phyloP scores from a whole-genome alignment of 2,888 invertebrate species.

The Ryuthela nishihirai region DNA sequence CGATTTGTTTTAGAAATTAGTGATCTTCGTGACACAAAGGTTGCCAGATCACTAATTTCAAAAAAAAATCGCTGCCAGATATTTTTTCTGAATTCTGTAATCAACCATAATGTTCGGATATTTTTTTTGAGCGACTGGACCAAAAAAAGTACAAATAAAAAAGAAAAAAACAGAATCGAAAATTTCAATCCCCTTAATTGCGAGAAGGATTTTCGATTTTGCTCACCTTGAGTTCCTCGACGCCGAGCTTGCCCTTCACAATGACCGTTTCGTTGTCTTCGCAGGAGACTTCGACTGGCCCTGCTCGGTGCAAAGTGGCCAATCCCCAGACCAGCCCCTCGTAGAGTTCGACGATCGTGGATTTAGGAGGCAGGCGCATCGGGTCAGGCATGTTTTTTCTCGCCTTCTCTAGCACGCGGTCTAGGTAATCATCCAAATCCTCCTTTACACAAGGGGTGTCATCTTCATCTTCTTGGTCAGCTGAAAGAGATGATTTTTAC shows the following conservation, averaged over 20 bases:
- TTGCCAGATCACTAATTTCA: too few species aligned
- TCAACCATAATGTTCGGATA: too few species aligned
- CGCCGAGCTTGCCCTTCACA: conserved; percentile 10
- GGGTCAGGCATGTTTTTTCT: conserved; percentile 13
- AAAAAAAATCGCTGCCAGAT: too few species aligned
- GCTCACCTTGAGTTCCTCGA: conserved; percentile 25
- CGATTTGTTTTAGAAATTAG: too few species aligned
- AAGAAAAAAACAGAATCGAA: too few species aligned
- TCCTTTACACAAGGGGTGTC: conserved; percentile 3
- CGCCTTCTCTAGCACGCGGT: conserved; percentile 10
- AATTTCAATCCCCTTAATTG: too few species aligned
- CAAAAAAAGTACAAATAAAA: too few species aligned
- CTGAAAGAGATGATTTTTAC: too few species aligned
- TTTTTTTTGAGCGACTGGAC: too few species aligned
- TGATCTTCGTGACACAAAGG: too few species aligned
- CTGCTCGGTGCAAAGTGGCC: conserved; percentile 5
- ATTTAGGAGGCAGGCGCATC: conserved; percentile 17
- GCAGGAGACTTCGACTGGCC: conserved; percentile 5
- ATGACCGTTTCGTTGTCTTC: background rate
- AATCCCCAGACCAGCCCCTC: conserved; percentile 24
- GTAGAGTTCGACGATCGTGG: conserved; percentile 14
- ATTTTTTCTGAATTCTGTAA: too few species aligned
- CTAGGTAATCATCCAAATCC: conserved; percentile 14
- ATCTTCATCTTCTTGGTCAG: background rate
- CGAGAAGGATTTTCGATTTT: too few species aligned